phyloP scores from a whole-genome alignment of 2,888 invertebrate species.

The Lissonota sp. region DNA sequence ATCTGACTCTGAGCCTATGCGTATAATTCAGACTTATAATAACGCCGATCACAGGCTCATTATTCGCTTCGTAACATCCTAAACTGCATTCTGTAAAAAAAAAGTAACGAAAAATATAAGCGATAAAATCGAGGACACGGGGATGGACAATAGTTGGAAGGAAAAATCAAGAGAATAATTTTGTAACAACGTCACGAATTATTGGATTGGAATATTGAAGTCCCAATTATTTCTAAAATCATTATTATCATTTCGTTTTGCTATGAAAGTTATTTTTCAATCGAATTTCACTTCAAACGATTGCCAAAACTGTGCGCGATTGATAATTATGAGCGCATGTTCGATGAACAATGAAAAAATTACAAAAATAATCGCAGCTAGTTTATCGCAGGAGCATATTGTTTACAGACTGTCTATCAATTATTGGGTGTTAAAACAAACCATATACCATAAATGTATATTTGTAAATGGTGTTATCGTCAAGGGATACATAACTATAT shows the following conservation, averaged over 20 bases:
- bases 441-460: constrained; percentile 62
- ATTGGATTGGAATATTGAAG: not conserved
- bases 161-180: constrained; percentile 4
- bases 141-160: not conserved
- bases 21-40: constrained; percentile 34
- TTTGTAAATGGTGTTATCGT: constrained; percentile 64
- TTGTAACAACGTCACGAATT: not conserved
- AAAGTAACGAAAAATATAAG: constrained; percentile 11
- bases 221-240: no score
- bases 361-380: constrained; percentile 22
- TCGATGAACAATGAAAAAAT: constrained; percentile 37
- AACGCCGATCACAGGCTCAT: constrained; percentile 38
- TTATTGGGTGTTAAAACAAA: constrained; percentile 45
- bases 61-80: constrained; percentile 54
- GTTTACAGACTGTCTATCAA: constrained; percentile 54
- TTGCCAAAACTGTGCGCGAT: no score
- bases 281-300: no score
- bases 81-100: constrained; percentile 38
- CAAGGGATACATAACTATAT: constrained; percentile 51
- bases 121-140: constrained; percentile 3
- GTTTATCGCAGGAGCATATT: constrained; percentile 58
- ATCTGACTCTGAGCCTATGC: constrained; percentile 61
- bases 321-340: not conserved
- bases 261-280: no score
- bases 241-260: no score